Evolutionary conservation across 1,140 invertebrate genomes (phyloP).

Genomic region (Drosophila pseudoananassae): DNA sequence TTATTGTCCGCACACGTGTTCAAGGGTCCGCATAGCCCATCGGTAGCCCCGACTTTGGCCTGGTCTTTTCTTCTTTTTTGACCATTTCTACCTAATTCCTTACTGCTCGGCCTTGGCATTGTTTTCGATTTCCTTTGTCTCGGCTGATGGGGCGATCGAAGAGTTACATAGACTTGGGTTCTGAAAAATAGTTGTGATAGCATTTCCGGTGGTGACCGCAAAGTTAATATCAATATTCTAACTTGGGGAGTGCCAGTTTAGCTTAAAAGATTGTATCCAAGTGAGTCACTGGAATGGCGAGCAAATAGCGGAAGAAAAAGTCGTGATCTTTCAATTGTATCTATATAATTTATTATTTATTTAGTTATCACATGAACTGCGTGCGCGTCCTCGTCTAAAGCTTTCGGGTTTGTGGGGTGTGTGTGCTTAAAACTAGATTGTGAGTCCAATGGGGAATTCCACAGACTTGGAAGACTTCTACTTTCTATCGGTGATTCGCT

Average conservation of each 20-base stretch:
- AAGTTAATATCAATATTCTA: neutral
- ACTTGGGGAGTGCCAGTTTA: conserved; percentile 24
- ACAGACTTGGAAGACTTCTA: conserved; percentile 65
- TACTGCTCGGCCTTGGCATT: conserved; percentile 65
- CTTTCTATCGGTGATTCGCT: conserved; percentile 23
- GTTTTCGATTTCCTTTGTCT: conserved; percentile 77
- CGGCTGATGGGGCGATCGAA: conserved; percentile 17
- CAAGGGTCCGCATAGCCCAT: conserved; percentile 33
- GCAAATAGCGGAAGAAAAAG: conserved; percentile 24
- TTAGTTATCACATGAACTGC: conserved; percentile 76
- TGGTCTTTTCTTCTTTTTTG: conserved; percentile 4
- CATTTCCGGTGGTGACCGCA: conserved; percentile 51
- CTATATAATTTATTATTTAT: conserved; percentile 68
- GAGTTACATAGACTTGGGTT: conserved; percentile 45
- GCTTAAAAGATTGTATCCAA: conserved; percentile 13
- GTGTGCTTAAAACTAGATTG: conserved; percentile 48
- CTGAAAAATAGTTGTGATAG: neutral
- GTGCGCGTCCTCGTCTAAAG: conserved; percentile 57
- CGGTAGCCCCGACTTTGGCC: conserved; percentile 39
- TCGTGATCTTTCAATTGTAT: conserved; percentile 48
- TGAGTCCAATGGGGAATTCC: conserved; percentile 26
- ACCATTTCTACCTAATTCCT: conserved; percentile 31
- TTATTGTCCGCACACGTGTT: conserved; percentile 83
- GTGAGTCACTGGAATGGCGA: conserved; percentile 10
- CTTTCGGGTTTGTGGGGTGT: conserved; percentile 35